Conservation (phyloP, 2,113 vertebrate genomes). For the Heterotilapia buettikoferi region DNA sequence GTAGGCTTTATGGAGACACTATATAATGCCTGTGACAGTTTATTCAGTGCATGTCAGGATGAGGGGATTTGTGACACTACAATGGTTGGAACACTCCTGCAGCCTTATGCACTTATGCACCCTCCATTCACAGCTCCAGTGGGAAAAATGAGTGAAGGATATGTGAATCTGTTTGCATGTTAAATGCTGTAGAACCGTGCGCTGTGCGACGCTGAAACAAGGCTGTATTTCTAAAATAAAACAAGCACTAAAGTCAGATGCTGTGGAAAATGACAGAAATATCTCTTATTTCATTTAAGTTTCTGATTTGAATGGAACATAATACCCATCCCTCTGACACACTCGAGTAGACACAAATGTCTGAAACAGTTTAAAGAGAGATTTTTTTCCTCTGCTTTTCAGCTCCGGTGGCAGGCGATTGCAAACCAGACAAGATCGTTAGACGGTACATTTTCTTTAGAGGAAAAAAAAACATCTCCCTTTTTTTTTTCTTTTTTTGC, state of each 20-base stretch:
- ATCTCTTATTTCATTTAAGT: not conserved
- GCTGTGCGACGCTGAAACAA: not conserved
- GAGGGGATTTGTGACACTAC: constrained; percentile 59
- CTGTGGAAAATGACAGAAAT: not conserved
- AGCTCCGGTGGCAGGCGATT: not conserved
- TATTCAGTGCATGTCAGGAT: constrained; percentile 68
- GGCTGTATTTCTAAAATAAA: constrained; percentile 2
- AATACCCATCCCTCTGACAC: not conserved
- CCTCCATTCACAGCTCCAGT: not conserved
- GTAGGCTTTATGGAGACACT: constrained; percentile 70
- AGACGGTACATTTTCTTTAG: constrained; percentile 24
- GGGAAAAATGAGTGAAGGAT: constrained; percentile 6
- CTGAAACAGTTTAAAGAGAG: constrained; percentile 21
- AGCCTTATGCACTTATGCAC: constrained; percentile 33
- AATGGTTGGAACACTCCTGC: constrained; percentile 46
- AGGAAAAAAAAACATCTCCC: not conserved
- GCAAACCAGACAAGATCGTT: constrained; percentile 29
- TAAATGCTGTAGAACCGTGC: constrained; percentile 14
- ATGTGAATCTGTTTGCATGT: constrained; percentile 41
- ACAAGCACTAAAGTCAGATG: not conserved
- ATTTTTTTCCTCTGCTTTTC: not conserved
- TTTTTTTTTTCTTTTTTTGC: not conserved
- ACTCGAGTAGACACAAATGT: not conserved
- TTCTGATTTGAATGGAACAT: not conserved
- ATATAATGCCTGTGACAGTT: constrained; percentile 70